These are phyloP conservation scores for Pectinophora gossypiella DNA, from an alignment of 1,140 invertebrate genomes.

Conservation along the genomic window DNA sequence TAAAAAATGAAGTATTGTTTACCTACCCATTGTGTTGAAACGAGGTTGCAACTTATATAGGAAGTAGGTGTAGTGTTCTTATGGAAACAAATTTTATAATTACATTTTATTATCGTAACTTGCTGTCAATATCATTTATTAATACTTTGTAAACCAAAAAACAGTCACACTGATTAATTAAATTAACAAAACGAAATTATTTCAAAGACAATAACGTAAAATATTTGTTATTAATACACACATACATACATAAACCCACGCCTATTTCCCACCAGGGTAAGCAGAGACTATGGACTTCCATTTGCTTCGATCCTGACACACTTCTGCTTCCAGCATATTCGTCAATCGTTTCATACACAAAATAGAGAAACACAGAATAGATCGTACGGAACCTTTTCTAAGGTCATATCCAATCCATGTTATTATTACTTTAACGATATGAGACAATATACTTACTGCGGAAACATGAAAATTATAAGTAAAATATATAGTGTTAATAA, in stretches of 20 bases:
- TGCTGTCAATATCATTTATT: neutral
- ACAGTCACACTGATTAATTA: neutral
- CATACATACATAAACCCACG: no score
- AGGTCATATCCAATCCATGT: slow-evolving; percentile 39
- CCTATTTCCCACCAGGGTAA: no score
- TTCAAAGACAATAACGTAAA: no score
- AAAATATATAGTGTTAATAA: slow-evolving; percentile 39
- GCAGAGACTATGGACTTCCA: no score
- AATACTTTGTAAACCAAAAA: neutral
- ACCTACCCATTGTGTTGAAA: neutral
- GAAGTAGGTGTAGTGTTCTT: neutral
- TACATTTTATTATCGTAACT: neutral
- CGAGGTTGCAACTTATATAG: neutral
- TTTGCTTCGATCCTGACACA: neutral
- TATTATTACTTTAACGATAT: slow-evolving; percentile 40
- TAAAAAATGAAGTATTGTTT: neutral
- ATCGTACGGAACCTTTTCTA: no score
- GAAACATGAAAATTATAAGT: slow-evolving; percentile 32
- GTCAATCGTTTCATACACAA: neutral
- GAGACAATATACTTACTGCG: slow-evolving; percentile 15
- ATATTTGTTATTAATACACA: no score
- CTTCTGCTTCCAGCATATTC: neutral
- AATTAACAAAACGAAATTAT: no score
- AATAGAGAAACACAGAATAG: slow-evolving; percentile 1
- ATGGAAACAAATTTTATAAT: neutral